These are phyloP conservation scores for Erpetoichthys calabaricus DNA, from an alignment of 2,797 vertebrate species.

Conservation along the genomic window DNA sequence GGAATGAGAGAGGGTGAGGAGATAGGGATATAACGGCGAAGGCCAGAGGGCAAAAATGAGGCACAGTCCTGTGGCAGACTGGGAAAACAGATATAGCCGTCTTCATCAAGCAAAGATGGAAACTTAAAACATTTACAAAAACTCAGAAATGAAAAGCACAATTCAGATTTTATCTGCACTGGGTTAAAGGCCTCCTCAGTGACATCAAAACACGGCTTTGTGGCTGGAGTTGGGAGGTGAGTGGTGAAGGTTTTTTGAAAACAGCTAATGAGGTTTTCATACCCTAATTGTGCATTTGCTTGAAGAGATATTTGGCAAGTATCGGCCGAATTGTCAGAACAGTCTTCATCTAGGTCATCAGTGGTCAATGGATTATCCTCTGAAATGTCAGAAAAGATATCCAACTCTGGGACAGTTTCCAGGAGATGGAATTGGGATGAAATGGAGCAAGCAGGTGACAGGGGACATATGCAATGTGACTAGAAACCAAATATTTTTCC, in stretches of 20 bases:
- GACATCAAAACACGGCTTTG: slow-evolving; percentile 5
- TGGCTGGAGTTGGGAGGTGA: slow-evolving; percentile 17
- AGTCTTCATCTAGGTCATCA: slow-evolving; percentile 32
- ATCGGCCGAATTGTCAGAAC: slow-evolving; percentile 25
- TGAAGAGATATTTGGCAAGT: slow-evolving; percentile 9
- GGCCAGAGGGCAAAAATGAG: slow-evolving; percentile 42
- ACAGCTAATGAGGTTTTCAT: slow-evolving; percentile 3
- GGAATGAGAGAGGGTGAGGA: slow-evolving; percentile 74
- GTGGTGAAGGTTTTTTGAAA: not conserved
- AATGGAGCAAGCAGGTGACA: slow-evolving; percentile 53
- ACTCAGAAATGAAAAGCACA: slow-evolving; percentile 36
- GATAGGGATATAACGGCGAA: slow-evolving; percentile 59
- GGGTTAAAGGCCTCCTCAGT: not conserved
- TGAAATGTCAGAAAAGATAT: slow-evolving; percentile 75
- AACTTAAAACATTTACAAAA: slow-evolving; percentile 48
- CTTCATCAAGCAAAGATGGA: slow-evolving; percentile 46
- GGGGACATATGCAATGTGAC: slow-evolving; percentile 56
- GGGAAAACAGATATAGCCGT: slow-evolving; percentile 44
- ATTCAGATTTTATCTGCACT: slow-evolving; percentile 8
- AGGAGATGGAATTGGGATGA: slow-evolving; percentile 53
- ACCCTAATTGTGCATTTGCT: slow-evolving; percentile 10
- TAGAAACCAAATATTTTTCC: slow-evolving; percentile 28
- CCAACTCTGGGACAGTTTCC: slow-evolving; percentile 67
- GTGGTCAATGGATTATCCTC: slow-evolving; percentile 58
- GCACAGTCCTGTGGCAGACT: slow-evolving; percentile 50